Base-by-base conservation (phyloP, 2,113 vertebrate genomes). In the Columba livia region DNA sequence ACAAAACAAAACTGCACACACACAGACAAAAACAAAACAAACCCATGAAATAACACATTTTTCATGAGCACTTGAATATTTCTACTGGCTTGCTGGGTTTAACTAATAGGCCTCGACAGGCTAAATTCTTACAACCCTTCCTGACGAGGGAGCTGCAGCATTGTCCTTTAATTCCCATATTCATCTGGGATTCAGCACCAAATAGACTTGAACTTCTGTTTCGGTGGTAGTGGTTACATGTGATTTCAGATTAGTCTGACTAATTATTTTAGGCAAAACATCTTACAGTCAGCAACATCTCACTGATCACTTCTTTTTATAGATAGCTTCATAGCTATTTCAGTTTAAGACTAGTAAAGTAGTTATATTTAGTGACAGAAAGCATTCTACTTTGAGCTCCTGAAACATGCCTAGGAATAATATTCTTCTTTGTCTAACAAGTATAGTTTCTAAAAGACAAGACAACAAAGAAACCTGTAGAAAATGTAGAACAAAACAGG, bases 261-360 rank as follows among this genome's bases (percentile, higher is more conserved):
- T 89, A 77, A 79, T 87, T 90, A 71, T 94, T 95, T 88, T 82
- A 58, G n/a, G 72, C 21, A 50, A 84, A 93, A 86, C 75, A 84
- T 74, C 83, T 96, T 97, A 11, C 8, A 74, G 94, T 96, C 95
- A 96, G 94, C 90, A 94, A 64, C 85, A 88, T 94, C 84, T 93
- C 85, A 42, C 60, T 25, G 80, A n/a, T 13, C 70, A n/a, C 77
- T 64, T 89, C 44, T 96, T 83, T 91, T 91, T 71, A 56, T 36
- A 21, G 81, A 9, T 21, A 40, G 25, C 50, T 87, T 89, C 40
- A 8, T 20, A 67, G 40, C 62, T 92, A 2, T 95, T 88, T 85
- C 40, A 31, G 14, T 38, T 71, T 38, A 36, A 90, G 56, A 18
- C 23, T 56, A 6, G 42, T 62, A n/a, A 42, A 64, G 14, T 51